Evolutionary conservation across 1,140 invertebrate species (phyloP).

Genomic region (Lepeophtheirus salmonis): DNA sequence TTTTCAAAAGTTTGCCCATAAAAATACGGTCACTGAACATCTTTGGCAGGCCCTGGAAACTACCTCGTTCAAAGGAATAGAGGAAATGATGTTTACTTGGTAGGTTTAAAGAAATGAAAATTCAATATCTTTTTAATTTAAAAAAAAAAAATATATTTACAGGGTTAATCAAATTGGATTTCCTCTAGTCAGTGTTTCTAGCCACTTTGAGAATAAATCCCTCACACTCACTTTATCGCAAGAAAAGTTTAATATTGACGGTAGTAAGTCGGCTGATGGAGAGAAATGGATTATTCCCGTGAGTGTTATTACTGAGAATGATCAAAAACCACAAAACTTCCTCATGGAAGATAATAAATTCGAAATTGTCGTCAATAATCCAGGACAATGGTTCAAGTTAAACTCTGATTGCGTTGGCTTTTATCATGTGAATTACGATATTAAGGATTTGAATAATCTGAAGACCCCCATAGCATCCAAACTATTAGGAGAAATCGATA

Average conservation of each 20-base stretch:
- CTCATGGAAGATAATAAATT: slow-evolving; percentile 39
- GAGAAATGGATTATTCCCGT: slow-evolving; percentile 7
- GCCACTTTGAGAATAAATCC: background rate
- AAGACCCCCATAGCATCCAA: slow-evolving; percentile 56
- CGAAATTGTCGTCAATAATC: slow-evolving; percentile 34
- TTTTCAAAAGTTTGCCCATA: slow-evolving; percentile 65
- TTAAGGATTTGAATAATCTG: slow-evolving; percentile 52
- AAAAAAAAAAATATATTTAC: no score
- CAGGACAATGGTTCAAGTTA: slow-evolving; percentile 65
- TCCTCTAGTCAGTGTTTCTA: slow-evolving; percentile 26
- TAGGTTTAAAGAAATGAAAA: background rate
- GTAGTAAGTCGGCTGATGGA: slow-evolving; percentile 26
- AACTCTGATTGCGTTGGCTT: slow-evolving; percentile 41
- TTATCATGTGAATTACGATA: slow-evolving; percentile 66
- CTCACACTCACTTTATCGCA: slow-evolving; percentile 46
- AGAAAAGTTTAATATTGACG: slow-evolving; percentile 68
- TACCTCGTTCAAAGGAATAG: slow-evolving; percentile 74
- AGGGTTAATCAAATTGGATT: slow-evolving; percentile 37
- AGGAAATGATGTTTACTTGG: slow-evolving; percentile 56
- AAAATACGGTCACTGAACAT: slow-evolving; percentile 81
- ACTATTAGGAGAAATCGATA: slow-evolving; percentile 64
- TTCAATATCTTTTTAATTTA: no score
- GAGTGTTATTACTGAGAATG: background rate
- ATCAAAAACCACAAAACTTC: slow-evolving; percentile 35
- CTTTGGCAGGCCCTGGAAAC: slow-evolving; percentile 76